Conservation (phyloP, 2,888 invertebrate species). For the Oxystoma pomonae region DNA sequence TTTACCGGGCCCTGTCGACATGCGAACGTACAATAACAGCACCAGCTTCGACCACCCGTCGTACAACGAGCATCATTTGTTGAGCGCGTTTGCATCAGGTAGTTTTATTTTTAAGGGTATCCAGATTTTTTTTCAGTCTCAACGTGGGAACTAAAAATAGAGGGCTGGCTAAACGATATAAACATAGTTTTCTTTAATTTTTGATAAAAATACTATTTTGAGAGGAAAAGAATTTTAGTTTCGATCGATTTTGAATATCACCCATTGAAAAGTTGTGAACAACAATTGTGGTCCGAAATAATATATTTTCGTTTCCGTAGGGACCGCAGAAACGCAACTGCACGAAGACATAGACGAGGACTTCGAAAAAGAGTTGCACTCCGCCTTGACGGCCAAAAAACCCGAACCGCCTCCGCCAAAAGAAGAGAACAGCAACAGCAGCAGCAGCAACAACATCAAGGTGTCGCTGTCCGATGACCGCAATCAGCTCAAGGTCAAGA, state of each 20-base stretch:
- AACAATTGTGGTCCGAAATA: too few relatives aligned
- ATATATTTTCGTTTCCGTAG: too few relatives aligned
- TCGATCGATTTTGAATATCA: not conserved
- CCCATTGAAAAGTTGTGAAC: too few relatives aligned
- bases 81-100: constrained; percentile 60
- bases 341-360: constrained; percentile 73
- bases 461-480: constrained; percentile 75
- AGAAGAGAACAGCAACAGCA: constrained; percentile 44
- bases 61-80: constrained; percentile 59
- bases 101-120: too few relatives aligned
- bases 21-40: constrained; percentile 75
- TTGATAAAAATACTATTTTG: too few relatives aligned
- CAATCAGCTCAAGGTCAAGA: constrained; percentile 85
- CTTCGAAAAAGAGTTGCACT: constrained; percentile 70
- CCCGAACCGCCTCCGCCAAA: constrained; percentile 49
- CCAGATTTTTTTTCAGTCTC: too few relatives aligned
- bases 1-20: constrained; percentile 83
- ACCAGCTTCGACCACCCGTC: constrained; percentile 58
- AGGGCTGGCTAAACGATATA: too few relatives aligned
- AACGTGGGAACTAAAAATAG: too few relatives aligned
- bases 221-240: too few relatives aligned
- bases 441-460: constrained; percentile 45
- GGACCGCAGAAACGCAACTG: constrained; percentile 64
- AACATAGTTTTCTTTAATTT: too few relatives aligned
- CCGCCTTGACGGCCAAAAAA: constrained; percentile 58